These are phyloP conservation scores for Latrodectus hesperus DNA, from an alignment of 2,888 invertebrate species.

Conservation along the genomic window DNA sequence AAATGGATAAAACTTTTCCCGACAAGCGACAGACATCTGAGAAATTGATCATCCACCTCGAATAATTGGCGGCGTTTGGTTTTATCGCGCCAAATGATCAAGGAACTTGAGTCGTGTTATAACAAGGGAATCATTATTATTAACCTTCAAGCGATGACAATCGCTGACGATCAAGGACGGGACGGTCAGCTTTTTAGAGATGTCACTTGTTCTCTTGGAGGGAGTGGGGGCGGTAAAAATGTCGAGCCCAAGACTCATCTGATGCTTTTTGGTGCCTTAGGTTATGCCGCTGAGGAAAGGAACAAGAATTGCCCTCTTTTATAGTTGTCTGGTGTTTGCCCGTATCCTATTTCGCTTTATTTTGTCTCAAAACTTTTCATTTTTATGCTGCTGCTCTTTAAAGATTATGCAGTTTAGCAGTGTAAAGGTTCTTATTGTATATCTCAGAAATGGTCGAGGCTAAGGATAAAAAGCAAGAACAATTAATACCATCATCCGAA, in stretches of 20 bases:
- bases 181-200: slow-evolving; percentile 31
- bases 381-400: too few relatives aligned
- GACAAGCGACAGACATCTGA: slow-evolving; percentile 1
- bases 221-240: not conserved
- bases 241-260: not conserved
- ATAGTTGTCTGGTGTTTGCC: not conserved
- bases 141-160: slow-evolving; percentile 58
- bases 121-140: slow-evolving; percentile 65
- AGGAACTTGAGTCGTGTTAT: slow-evolving; percentile 50
- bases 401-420: too few relatives aligned
- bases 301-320: not conserved
- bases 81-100: slow-evolving; percentile 44
- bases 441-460: too few relatives aligned
- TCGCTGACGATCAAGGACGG: slow-evolving; percentile 34
- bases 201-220: slow-evolving; percentile 32
- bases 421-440: too few relatives aligned
- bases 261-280: not conserved
- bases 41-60: slow-evolving; percentile 32
- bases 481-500: too few relatives aligned
- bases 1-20: not conserved
- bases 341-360: not conserved
- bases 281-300: not conserved
- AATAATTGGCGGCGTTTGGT: slow-evolving; percentile 46
- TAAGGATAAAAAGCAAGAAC: too few relatives aligned
- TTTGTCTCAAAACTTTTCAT: too few relatives aligned